A percentile compares a stretch with the other conserved stretches of the same genome.
phyloP scores from a whole-genome alignment of 2,888 invertebrate species.

The Drosophila pseudotalamancana region DNA sequence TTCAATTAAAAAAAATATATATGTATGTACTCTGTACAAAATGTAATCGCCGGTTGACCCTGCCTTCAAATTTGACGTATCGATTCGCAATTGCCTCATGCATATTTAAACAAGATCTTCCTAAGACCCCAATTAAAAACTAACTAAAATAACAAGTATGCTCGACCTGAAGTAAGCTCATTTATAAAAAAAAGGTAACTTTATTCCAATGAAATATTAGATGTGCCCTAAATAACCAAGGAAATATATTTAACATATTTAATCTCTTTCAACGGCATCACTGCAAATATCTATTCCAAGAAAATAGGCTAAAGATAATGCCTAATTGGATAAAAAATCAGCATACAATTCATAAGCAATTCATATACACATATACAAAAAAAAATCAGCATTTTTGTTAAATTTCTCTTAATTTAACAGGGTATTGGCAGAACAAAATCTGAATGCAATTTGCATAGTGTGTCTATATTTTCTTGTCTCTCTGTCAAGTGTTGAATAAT shows the following conservation, averaged over 20 bases:
- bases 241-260: no score
- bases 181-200: no score
- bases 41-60: slow-evolving; percentile 12
- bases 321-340: no score
- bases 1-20: slow-evolving; percentile 50
- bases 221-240: no score
- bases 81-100: slow-evolving; percentile 30
- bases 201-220: no score
- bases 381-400: no score
- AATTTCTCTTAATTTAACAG: no score
- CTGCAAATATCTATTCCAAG: no score
- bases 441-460: slow-evolving; percentile 34
- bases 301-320: no score
- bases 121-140: slow-evolving; percentile 1
- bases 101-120: slow-evolving; percentile 30
- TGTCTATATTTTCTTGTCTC: slow-evolving; percentile 20
- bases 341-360: no score
- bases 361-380: no score
- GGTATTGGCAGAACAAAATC: slow-evolving; percentile 3
- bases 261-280: no score
- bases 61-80: slow-evolving; percentile 23
- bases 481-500: slow-evolving; percentile 52
- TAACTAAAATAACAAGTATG: background rate
- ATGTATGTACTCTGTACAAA: background rate
- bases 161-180: background rate